Evolutionary conservation across 2,888 invertebrate genomes (phyloP), one percentile per base, ranked within the genome.

Genomic region (Acrobasis repandana): DNA sequence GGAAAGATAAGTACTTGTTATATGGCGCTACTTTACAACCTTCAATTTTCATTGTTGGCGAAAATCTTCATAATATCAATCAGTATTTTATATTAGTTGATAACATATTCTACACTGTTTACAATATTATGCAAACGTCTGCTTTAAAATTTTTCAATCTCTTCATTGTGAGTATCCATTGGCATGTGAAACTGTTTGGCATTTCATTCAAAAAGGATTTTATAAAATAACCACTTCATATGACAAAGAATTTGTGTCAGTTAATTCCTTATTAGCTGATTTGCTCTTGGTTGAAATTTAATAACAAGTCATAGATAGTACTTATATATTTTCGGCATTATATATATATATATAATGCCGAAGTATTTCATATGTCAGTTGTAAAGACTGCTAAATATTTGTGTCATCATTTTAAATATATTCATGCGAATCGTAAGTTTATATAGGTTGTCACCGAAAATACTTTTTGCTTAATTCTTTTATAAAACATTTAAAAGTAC

Each of bases 101-200:
- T 46, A 46, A 46, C 46, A 46, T 46, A 46, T 46, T 46, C 46
- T 46, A 46, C 46, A 46, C 46, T 46, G n/a, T 46, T 46, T n/a
- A 46, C n/a, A 46, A 46, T 46, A 46, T n/a, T 46, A 46, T 46
- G 46, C 46, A 46, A 46, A 43, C 10, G 43, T 43, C 3, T 43
- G 43, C 14, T 43, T 43, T 14, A 43, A 43, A 43, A 9, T 43
- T 11, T 43, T 11, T 43, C 43, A 11, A 43, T 9, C 43, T 43
- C 43, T 43, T 14, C 9, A 43, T 14, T 43, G 43, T 43, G 14
- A 9, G 14, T 43, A 43, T 14, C 43, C 46, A 1, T n/a, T 8
- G 14, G 46, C 1, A 46, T 46, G 46, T n/a, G 46, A 46, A n/a
- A 46, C 14, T 3, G 46, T 46, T n/a, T 46, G 46, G 46, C 1